Conservation (phyloP, 2,797 vertebrate species). For the Meriones psammophilus region DNA sequence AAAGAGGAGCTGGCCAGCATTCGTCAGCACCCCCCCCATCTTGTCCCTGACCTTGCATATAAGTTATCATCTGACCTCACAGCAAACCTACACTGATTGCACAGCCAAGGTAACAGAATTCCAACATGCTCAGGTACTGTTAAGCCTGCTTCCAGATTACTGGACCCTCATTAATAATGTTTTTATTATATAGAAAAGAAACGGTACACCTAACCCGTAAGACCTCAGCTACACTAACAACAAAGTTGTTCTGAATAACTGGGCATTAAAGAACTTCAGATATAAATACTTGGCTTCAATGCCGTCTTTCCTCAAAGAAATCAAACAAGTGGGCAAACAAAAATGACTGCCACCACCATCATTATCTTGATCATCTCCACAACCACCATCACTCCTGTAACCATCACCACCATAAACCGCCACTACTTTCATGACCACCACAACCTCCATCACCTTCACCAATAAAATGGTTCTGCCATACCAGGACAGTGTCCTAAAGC, state of each 20-base stretch:
- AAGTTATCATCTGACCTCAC: not conserved
- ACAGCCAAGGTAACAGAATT: not conserved
- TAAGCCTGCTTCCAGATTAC: not conserved
- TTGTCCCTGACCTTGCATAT: not conserved
- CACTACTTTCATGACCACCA: not conserved
- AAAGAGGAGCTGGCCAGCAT: not conserved
- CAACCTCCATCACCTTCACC: not conserved
- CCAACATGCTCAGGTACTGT: not conserved
- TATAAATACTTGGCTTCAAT: not conserved
- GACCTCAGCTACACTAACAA: not conserved
- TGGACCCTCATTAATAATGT: not conserved
- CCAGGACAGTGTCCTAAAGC: not conserved
- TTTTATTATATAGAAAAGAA: not conserved
- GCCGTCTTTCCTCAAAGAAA: slow-evolving; percentile 19
- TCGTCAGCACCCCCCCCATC: not conserved
- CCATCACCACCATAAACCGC: not conserved
- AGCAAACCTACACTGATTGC: not conserved
- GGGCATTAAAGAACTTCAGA: not conserved
- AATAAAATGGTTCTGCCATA: not conserved
- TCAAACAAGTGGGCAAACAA: not conserved
- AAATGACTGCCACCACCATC: not conserved
- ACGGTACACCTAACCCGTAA: not conserved
- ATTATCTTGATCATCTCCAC: not conserved
- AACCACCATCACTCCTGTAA: not conserved
- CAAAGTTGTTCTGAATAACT: not conserved